phyloP scores from a whole-genome alignment of 2,888 invertebrate genomes.

The Bimastos eiseni region DNA sequence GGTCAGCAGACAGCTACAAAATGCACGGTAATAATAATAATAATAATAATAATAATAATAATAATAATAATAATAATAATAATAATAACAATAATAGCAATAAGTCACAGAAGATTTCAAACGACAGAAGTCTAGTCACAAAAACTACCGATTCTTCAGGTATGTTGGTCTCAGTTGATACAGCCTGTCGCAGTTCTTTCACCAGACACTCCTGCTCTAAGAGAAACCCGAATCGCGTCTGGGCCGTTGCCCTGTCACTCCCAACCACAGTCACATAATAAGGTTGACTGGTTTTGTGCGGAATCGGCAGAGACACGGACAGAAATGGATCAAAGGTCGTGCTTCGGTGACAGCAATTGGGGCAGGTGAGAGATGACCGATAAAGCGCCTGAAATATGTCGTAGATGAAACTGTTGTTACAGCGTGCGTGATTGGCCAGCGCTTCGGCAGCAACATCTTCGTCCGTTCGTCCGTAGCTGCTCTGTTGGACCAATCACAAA shows the following conservation, averaged over 20 bases:
- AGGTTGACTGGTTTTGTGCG: conserved; percentile 76
- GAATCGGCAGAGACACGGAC: conserved; percentile 91
- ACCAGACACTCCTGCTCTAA: conserved; percentile 18
- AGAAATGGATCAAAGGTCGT: conserved; percentile 97
- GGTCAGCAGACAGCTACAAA: too few species aligned
- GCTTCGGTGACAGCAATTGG: conserved; percentile 86
- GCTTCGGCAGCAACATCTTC: conserved; percentile 79
- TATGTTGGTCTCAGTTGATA: neutral
- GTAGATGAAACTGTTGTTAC: conserved; percentile 92
- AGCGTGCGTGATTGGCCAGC: conserved; percentile 83
- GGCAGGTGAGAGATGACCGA: conserved; percentile 88
- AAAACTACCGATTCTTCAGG: neutral
- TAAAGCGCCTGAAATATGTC: conserved; percentile 94
- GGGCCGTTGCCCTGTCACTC: neutral
- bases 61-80: too few species aligned
- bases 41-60: too few species aligned
- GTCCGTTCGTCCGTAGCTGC: conserved; percentile 31
- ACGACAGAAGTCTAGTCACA: neutral
- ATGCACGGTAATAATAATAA: too few species aligned
- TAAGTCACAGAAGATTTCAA: too few species aligned
- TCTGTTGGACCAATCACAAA: conserved; percentile 22
- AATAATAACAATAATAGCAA: too few species aligned
- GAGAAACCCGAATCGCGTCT: neutral
- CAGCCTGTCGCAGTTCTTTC: conserved; percentile 1
- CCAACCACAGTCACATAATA: conserved; percentile 78